Conservation (phyloP, 2,888 invertebrate genomes). For the Tinea trinotella region DNA sequence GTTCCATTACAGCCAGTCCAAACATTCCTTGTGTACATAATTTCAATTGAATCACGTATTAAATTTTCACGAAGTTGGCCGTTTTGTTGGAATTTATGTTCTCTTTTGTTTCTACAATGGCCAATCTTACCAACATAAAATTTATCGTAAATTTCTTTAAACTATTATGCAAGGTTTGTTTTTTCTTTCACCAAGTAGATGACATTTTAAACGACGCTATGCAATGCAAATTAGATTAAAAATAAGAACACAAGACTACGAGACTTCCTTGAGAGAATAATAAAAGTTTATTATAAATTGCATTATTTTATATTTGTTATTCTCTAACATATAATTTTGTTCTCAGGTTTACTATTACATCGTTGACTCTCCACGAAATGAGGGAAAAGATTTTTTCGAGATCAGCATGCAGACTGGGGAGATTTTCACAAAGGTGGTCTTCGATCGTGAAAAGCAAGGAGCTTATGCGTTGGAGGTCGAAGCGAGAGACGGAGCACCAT, state of each 20-base stretch:
- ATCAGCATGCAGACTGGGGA: conserved; percentile 96
- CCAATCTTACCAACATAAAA: too few relatives aligned
- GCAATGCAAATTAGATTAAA: neutral
- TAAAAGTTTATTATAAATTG: neutral
- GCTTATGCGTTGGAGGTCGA: conserved; percentile 98
- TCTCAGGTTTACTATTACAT: conserved; percentile 92
- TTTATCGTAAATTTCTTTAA: too few relatives aligned
- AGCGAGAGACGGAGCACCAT: conserved; percentile 96
- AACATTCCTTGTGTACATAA: conserved; percentile 5
- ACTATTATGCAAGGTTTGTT: neutral
- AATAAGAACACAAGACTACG: too few relatives aligned
- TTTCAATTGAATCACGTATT: conserved; percentile 3
- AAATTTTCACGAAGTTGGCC: neutral
- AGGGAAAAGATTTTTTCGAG: conserved; percentile 96
- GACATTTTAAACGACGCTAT: neutral
- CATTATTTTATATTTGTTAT: neutral
- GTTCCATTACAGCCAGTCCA: neutral
- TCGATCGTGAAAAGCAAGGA: conserved; percentile 98
- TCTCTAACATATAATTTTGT: conserved; percentile 24
- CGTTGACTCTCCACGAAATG: conserved; percentile 91
- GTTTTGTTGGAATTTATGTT: neutral
- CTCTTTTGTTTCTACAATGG: neutral
- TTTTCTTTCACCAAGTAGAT: neutral
- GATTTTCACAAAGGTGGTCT: conserved; percentile 94
- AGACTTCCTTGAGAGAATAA: neutral